Percentiles rank a stretch among this genome's conserved stretches.
These are phyloP conservation scores for Augiades crinisus DNA, from an alignment of 2,888 invertebrate species.

Conservation along the genomic window DNA sequence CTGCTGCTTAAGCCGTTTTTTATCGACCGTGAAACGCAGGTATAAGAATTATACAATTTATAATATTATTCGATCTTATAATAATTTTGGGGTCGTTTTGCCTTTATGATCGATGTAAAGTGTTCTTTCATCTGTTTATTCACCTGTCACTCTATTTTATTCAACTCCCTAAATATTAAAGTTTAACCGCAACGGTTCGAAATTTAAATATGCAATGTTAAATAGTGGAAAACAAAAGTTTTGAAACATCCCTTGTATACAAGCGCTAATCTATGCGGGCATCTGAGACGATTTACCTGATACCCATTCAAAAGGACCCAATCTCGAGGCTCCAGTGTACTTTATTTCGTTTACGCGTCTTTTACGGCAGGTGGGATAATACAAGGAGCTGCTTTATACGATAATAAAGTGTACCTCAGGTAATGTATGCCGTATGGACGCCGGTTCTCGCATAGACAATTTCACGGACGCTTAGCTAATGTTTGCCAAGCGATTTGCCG, in stretches of 20 bases:
- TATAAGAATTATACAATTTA: conserved; percentile 49
- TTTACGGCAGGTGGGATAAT: conserved; percentile 24
- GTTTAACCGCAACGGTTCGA: background rate
- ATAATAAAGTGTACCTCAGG: conserved; percentile 40
- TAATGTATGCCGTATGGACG: conserved; percentile 54
- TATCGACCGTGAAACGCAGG: conserved; percentile 64
- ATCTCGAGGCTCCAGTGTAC: conserved; percentile 6
- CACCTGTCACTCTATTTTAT: conserved; percentile 15
- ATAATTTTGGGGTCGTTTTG: conserved; percentile 23
- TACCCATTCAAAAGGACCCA: conserved; percentile 9
- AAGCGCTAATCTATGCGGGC: conserved; percentile 5
- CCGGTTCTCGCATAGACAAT: conserved; percentile 56
- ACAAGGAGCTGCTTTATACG: conserved; percentile 22
- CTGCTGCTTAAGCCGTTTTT: conserved; percentile 57
- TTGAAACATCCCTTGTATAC: conserved; percentile 1
- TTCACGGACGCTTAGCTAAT: conserved; percentile 72
- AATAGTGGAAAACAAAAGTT: background rate
- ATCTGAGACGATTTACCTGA: conserved; percentile 9
- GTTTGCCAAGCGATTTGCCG: conserved; percentile 71
- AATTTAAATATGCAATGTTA: background rate
- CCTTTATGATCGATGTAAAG: conserved; percentile 21
- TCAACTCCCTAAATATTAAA: background rate
- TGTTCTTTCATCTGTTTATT: conserved; percentile 20
- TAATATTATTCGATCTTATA: conserved; percentile 30
- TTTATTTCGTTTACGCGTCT: conserved; percentile 13